Evolutionary conservation across 2,113 vertebrate genomes (phyloP).

Genomic region (Corythornis madagascariensis): DNA sequence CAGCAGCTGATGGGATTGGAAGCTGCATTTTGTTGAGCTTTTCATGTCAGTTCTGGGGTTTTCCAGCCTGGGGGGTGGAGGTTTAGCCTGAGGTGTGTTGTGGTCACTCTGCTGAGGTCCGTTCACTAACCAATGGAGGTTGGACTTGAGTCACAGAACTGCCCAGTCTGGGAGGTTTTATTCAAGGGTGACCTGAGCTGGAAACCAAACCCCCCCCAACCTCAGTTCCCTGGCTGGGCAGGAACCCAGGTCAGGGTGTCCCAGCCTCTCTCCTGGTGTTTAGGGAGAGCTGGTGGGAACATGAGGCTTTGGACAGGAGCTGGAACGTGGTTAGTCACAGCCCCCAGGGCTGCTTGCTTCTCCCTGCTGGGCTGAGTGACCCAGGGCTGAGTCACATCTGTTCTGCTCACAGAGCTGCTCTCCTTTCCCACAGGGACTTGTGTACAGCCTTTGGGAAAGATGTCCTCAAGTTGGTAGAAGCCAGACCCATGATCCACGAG

Average conservation of each 20-base stretch:
- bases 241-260: fast-evolving
- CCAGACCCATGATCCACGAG: conserved; percentile 95
- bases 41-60: fast-evolving
- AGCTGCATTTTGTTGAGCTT: background rate
- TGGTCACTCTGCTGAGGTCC: fast-evolving
- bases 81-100: background rate
- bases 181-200: background rate
- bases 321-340: background rate
- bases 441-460: conserved; percentile 97
- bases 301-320: background rate
- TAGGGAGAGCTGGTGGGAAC: background rate
- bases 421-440: conserved; percentile 81
- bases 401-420: background rate
- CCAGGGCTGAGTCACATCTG: background rate
- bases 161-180: background rate
- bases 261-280: fast-evolving
- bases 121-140: background rate
- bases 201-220: background rate
- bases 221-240: fast-evolving
- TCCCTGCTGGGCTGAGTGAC: too few species aligned
- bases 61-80: fast-evolving
- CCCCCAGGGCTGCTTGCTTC: too few species aligned
- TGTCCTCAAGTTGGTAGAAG: conserved; percentile 96
- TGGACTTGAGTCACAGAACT: fast-evolving
- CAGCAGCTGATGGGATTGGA: background rate